Conservation (phyloP, 2,888 invertebrate genomes). For the Chymomyza caudatula region DNA sequence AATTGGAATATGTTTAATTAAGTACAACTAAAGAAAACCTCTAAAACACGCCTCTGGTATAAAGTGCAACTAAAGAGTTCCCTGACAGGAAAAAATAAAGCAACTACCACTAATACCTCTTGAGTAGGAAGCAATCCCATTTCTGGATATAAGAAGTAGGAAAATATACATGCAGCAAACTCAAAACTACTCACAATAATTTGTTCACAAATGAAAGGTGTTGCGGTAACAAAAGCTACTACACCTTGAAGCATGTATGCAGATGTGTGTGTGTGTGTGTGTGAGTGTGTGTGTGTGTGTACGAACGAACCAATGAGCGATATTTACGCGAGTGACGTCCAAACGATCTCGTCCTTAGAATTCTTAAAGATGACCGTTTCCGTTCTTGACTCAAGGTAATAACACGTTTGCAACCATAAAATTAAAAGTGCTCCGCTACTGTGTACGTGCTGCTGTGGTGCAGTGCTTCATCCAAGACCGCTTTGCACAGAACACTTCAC, state of each 20-base stretch:
- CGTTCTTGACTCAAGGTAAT: slow-evolving; percentile 19
- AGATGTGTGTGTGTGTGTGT: background rate
- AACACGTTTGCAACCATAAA: slow-evolving; percentile 19
- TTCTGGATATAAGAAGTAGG: background rate
- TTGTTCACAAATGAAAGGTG: slow-evolving; percentile 16
- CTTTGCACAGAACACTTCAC: background rate
- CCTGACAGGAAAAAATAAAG: background rate
- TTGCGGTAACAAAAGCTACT: slow-evolving; percentile 10
- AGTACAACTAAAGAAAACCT: too few relatives aligned
- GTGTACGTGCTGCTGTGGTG: slow-evolving; percentile 16
- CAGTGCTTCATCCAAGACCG: background rate
- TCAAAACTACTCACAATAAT: slow-evolving; percentile 2
- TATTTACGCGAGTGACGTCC: background rate
- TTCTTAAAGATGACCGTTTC: slow-evolving; percentile 19
- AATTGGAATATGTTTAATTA: too few relatives aligned
- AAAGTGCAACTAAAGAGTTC: background rate
- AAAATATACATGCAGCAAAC: background rate
- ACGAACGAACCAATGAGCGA: background rate
- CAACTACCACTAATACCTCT: background rate
- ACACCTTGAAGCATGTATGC: slow-evolving; percentile 10
- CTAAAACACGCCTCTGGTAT: too few relatives aligned
- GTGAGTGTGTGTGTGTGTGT: background rate
- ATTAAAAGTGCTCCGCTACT: slow-evolving; percentile 18
- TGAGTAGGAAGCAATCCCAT: background rate
- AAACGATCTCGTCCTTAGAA: slow-evolving; percentile 11